Conservation (phyloP, 2,797 vertebrate genomes). For the Arnoldichthys spilopterus region DNA sequence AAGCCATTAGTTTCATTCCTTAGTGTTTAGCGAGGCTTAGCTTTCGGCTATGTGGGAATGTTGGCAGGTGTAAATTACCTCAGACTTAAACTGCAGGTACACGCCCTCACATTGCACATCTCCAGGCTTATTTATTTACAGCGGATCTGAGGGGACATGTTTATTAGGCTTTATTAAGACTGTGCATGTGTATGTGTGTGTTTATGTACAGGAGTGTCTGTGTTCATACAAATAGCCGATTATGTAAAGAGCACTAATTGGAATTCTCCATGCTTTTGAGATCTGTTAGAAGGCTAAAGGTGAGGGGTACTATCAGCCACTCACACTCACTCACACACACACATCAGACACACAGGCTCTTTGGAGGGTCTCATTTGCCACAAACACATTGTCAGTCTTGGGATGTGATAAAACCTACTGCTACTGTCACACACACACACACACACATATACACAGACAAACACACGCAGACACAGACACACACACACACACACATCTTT, state of each 20-base stretch:
- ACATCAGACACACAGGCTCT: not conserved
- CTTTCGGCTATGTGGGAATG: not conserved
- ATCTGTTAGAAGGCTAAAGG: not conserved
- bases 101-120: not conserved
- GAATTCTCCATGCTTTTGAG: slow-evolving; percentile 5
- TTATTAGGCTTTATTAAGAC: slow-evolving; percentile 29
- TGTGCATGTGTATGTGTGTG: slow-evolving; percentile 20
- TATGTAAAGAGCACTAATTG: slow-evolving; percentile 10
- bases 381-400: not conserved
- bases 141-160: slow-evolving; percentile 25
- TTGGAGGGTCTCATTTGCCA: not conserved
- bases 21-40: not conserved
- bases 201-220: slow-evolving; percentile 5
- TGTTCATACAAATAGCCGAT: not conserved
- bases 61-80: slow-evolving; percentile 15
- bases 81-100: slow-evolving; percentile 11
- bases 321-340: slow-evolving; percentile 1
- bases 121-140: slow-evolving; percentile 35
- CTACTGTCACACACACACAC: slow-evolving; percentile 34
- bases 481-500: too few relatives aligned
- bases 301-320: slow-evolving; percentile 20
- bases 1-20: too few relatives aligned
- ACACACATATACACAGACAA: slow-evolving; percentile 16
- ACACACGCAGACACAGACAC: too few relatives aligned
- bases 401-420: not conserved